Base-by-base conservation (phyloP, 2,797 vertebrate species). In the Aeoliscus strigatus region DNA sequence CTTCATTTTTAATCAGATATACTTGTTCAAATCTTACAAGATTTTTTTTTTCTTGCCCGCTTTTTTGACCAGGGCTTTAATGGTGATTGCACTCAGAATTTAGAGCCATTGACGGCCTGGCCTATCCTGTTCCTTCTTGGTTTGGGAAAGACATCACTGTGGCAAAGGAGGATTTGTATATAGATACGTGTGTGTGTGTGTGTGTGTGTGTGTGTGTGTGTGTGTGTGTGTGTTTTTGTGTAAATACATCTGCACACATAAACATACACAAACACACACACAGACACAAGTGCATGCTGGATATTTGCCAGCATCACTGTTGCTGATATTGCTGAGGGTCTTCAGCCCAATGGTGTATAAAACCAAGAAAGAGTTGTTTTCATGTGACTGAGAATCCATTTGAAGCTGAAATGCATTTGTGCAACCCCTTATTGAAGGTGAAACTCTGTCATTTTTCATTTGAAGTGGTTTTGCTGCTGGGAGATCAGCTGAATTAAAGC, bases 71-170 rank as follows among this genome's bases (percentile, higher is more conserved):
- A 55, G 70, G 75, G 73, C 67, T 83, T 61, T 57, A 60, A 73
- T 16, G 26, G 67, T 75, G 77, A 82, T 81, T 81, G 78, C 82
- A 82, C 81, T 82, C 70, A 60, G 65, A 79, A 70, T 77, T 66
- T 62, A 73, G 81, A 84, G 76, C 70, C 80, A 84, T 80, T 53
- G 51, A 65, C 43, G 57, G 70, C 68, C 81, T 31, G 65, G 70
- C 70, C 77, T 75, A 67, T 81, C 76, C 79, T 71, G 73, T 58
- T 76, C 73, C 75, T 70, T 65, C 61, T 78, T 59, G 43, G 57
- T 79, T 74, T 80, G 77, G 81, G 79, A 78, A 81, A 79, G 70
- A 81, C 67, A 83, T 82, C 80, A 86, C 84, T 83, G 74, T 83
- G 79, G 73, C 75, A 84, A 76, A 61, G 71, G 63, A 80, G 55